Percentiles rank a stretch among this genome's conserved stretches.
Evolutionary conservation across 2,797 vertebrate genomes (phyloP).

Genomic region (Epinephelus malabaricus): DNA sequence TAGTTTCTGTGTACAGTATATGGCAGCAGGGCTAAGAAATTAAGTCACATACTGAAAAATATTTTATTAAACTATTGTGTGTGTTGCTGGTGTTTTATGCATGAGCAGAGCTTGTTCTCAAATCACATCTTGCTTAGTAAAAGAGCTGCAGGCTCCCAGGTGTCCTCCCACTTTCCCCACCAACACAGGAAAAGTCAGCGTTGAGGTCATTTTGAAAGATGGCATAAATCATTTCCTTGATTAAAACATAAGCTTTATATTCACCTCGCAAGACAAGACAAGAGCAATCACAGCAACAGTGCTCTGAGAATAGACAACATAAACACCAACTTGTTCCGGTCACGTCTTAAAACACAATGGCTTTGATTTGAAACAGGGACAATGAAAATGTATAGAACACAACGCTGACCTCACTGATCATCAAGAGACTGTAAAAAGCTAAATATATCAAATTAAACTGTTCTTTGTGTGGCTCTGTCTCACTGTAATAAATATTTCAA

Average conservation of each 20-base stretch:
- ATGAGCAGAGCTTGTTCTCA: constrained; percentile 46
- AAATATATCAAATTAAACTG: background rate
- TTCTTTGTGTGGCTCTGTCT: background rate
- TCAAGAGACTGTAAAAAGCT: background rate
- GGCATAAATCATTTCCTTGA: constrained; percentile 29
- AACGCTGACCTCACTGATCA: background rate
- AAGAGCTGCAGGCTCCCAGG: constrained; percentile 31
- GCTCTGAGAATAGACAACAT: background rate
- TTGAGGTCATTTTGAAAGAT: constrained; percentile 32
- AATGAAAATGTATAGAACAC: background rate
- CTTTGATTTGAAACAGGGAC: background rate
- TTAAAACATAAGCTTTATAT: constrained; percentile 31
- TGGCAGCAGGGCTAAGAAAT: constrained; percentile 12
- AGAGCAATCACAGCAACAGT: constrained; percentile 1
- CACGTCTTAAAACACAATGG: constrained; percentile 16
- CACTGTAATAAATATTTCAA: background rate
- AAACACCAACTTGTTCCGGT: constrained; percentile 5
- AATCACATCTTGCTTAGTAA: constrained; percentile 40
- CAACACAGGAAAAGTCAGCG: constrained; percentile 9
- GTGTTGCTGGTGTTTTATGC: constrained; percentile 51
- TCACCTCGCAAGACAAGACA: background rate
- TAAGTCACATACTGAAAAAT: constrained; percentile 45
- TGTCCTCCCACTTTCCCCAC: constrained; percentile 15
- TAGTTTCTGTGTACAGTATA: constrained; percentile 12
- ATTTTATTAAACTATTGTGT: constrained; percentile 54